A percentile compares a stretch with the other conserved stretches of the same genome.
Evolutionary conservation across 2,888 invertebrate species (phyloP).

Genomic region (Opisthograptis luteolata): DNA sequence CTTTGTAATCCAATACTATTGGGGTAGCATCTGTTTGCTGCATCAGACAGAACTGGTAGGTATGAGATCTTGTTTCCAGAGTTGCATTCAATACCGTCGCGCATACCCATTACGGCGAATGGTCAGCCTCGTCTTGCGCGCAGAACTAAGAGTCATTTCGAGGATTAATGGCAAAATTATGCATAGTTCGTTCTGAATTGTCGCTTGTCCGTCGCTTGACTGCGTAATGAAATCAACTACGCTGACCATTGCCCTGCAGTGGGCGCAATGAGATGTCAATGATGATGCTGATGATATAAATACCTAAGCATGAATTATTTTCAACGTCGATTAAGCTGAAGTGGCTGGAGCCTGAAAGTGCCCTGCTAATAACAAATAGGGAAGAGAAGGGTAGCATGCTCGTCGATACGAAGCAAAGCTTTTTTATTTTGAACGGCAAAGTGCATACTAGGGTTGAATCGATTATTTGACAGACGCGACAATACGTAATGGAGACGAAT

Average conservation of each 20-base stretch:
- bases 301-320: too few species aligned
- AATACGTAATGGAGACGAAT: conserved; percentile 53
- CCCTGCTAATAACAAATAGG: conserved; percentile 35
- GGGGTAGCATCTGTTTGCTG: conserved; percentile 27
- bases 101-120: conserved; percentile 59
- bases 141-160: conserved; percentile 77
- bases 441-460: conserved; percentile 59
- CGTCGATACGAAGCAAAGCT: conserved; percentile 46
- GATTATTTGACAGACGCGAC: conserved; percentile 53
- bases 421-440: conserved; percentile 54
- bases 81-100: conserved; percentile 60
- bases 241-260: too few species aligned
- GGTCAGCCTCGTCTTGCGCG: conserved; percentile 69
- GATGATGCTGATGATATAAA: too few species aligned
- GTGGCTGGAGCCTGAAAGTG: conserved; percentile 39
- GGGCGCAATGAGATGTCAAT: too few species aligned
- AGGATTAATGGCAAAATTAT: conserved; percentile 81
- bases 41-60: conserved; percentile 32
- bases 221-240: conserved; percentile 70
- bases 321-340: conserved; percentile 19
- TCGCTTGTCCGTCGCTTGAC: conserved; percentile 67
- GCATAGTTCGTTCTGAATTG: conserved; percentile 78
- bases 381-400: conserved; percentile 36
- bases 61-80: conserved; percentile 50
- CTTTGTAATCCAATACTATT: conserved; percentile 38